Percentiles rank a stretch among this genome's conserved stretches.
These are phyloP conservation scores for Aptenodytes forsteri DNA, from an alignment of 2,113 vertebrate species.

Conservation along the genomic window DNA sequence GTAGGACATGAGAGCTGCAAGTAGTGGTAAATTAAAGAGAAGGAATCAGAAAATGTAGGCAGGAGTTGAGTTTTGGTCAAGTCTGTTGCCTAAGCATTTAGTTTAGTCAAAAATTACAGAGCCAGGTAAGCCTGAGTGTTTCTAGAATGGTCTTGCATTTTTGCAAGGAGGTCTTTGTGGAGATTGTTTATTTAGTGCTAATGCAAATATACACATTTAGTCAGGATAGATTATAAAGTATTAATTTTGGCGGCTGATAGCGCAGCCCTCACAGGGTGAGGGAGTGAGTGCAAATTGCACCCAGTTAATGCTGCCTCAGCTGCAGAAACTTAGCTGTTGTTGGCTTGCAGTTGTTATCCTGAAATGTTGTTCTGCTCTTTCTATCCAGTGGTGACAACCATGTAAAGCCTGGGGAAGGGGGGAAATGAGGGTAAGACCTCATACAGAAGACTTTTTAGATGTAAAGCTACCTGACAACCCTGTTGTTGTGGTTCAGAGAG, in stretches of 20 bases:
- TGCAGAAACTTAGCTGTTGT: background rate
- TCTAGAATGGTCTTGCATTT: background rate
- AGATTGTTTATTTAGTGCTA: background rate
- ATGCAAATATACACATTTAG: background rate
- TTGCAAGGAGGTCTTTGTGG: background rate
- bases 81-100: background rate
- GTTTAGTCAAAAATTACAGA: background rate
- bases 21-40: background rate
- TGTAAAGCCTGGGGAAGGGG: background rate
- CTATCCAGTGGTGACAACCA: background rate
- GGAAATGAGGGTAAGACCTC: background rate
- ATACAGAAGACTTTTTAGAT: background rate
- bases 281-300: background rate
- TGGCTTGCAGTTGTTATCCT: background rate
- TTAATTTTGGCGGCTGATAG: background rate
- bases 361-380: background rate
- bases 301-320: too few species aligned
- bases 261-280: background rate
- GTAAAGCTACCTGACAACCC: background rate
- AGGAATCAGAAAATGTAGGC: background rate
- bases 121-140: background rate
- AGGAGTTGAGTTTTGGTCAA: background rate
- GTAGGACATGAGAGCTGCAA: background rate
- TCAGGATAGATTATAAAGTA: background rate
- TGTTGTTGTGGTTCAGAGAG: background rate